Evolutionary conservation across 1,140 invertebrate genomes (phyloP), one percentile per base, ranked within the genome.

Genomic region (Drepana arcuata): DNA sequence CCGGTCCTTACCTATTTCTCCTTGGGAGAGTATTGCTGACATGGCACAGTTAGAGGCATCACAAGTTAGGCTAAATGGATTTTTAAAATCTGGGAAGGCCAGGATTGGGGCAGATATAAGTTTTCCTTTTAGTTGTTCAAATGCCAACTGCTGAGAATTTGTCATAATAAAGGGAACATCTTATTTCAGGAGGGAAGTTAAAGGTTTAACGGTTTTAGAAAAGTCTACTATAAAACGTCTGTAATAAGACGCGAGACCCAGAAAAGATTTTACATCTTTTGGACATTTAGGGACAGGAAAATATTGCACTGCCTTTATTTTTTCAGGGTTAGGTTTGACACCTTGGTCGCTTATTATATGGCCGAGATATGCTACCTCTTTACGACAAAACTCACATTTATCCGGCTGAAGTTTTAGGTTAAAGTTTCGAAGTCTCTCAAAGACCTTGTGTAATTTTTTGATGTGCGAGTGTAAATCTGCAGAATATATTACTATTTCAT

Each of bases 341-440:
- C 83, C 77, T 23, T 26, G 6, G 2, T 26, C 24, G 24, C 2
- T 26, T 4, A 26, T 26, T 4, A 26, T 26, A 10, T 84, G 78
- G 2, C 84, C 84, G 25, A 86, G 48, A 52, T 84, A 83, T 7
- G 54, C 32, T 9, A 83, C 56, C 66, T 82, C 66, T 21, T 63
- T 52, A 46, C 58, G 58, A 7, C 80, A 38, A 57, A 86, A 86
- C 38, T 78, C 56, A 36, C 80, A 85, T 58, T 86, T 85, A 10
- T 66, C 58, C 0, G 70, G 72, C 52, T 86, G 66, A 12, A 84
- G 16, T 54, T 84, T 82, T 16, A 86, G 46, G 29, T 72, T 72
- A 40, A 61, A 27, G 38, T 65, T 16, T 30, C 56, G 48, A 7
- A 86, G 34, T 40, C 50, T 44, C 5, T 62, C 24, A 27, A 85